Evolutionary conservation across 2,113 vertebrate species (phyloP).

Genomic region (Melospiza georgiana): DNA sequence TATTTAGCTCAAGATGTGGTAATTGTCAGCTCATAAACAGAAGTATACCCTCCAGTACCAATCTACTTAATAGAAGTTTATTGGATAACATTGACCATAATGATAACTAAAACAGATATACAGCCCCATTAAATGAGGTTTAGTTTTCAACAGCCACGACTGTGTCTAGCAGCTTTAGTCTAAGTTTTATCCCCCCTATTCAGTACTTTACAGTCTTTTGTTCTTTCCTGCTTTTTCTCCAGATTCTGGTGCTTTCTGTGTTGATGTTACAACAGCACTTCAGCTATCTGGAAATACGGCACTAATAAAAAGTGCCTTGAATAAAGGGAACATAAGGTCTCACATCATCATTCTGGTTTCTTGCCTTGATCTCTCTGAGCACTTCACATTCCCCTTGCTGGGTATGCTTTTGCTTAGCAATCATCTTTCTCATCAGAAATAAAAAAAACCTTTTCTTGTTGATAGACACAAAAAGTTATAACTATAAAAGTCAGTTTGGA

Average conservation of each 20-base stretch:
- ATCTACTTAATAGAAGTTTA: slow-evolving; percentile 42
- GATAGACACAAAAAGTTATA: not conserved
- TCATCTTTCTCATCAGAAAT: not conserved
- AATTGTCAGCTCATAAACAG: slow-evolving; percentile 25
- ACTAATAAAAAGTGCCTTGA: slow-evolving; percentile 4
- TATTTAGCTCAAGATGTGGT: slow-evolving; percentile 15
- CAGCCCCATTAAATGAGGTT: not conserved
- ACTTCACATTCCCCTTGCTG: not conserved
- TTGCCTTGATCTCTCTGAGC: slow-evolving; percentile 31
- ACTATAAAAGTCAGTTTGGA: not conserved
- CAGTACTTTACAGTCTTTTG: slow-evolving; percentile 19
- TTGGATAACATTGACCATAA: slow-evolving; percentile 5
- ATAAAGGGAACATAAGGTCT: slow-evolving; percentile 20
- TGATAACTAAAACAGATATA: slow-evolving; percentile 17
- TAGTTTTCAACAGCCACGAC: not conserved
- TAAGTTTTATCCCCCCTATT: not conserved
- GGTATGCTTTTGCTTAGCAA: slow-evolving; percentile 11
- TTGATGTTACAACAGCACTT: slow-evolving; percentile 3
- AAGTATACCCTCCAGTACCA: not conserved
- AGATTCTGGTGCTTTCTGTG: not conserved
- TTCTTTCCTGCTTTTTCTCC: slow-evolving; percentile 3
- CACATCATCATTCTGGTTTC: slow-evolving; percentile 16
- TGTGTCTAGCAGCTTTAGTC: not conserved
- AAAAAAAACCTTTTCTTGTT: not conserved
- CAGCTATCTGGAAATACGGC: slow-evolving; percentile 4